Conservation (phyloP, 1,140 invertebrate species). For the Aphaenogaster ashmeadi region DNA sequence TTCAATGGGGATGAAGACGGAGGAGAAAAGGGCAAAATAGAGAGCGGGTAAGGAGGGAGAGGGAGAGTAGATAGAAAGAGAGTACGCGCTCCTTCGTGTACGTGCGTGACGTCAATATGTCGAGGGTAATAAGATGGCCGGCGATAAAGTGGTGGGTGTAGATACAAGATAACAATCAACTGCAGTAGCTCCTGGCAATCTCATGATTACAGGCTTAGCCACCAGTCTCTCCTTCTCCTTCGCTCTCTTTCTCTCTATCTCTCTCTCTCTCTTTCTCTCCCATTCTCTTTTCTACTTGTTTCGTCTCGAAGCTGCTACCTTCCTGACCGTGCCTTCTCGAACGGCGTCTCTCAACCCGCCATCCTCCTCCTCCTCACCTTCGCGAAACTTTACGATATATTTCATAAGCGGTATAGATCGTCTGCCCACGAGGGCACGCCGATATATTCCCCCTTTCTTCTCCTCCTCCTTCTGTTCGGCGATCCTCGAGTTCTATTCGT, state of each 20-base stretch:
- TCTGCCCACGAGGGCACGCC: constrained; percentile 49
- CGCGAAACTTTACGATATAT: constrained; percentile 72
- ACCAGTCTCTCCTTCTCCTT: constrained; percentile 71
- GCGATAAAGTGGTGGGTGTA: constrained; percentile 87
- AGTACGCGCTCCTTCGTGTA: constrained; percentile 76
- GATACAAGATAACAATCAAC: constrained; percentile 87
- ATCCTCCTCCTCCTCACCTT: constrained; percentile 40
- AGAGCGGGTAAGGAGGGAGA: background rate
- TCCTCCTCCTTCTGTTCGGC: constrained; percentile 19
- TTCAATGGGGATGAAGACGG: constrained; percentile 39
- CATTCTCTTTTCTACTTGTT: constrained; percentile 24
- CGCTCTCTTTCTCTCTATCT: constrained; percentile 17
- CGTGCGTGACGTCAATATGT: constrained; percentile 86
- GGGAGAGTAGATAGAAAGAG: constrained; percentile 54
- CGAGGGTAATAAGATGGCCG: constrained; percentile 86
- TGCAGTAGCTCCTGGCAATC: constrained; percentile 87
- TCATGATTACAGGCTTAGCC: constrained; percentile 86
- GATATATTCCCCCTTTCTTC: background rate
- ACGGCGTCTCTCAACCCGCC: constrained; percentile 18
- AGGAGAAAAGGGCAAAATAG: constrained; percentile 18
- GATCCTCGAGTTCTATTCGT: constrained; percentile 43
- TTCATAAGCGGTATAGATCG: constrained; percentile 69
- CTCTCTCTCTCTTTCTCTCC: constrained; percentile 25
- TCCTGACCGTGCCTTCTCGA: constrained; percentile 41
- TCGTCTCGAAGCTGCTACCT: constrained; percentile 54